Evolutionary conservation across 2,113 vertebrate species (phyloP).

Genomic region (Procapra przewalskii): DNA sequence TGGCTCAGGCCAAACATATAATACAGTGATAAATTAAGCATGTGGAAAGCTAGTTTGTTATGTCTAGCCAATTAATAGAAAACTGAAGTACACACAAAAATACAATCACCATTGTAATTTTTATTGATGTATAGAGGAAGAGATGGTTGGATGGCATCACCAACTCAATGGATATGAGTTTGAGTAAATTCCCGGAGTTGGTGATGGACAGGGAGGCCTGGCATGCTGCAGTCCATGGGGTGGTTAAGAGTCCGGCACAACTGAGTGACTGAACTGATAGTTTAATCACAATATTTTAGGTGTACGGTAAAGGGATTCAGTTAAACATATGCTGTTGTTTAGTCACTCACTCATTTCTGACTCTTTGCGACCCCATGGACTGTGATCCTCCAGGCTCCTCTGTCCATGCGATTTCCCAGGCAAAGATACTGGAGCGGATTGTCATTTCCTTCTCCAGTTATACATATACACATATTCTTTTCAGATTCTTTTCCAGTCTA

Average conservation of each 20-base stretch:
- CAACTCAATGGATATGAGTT: neutral
- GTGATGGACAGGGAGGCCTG: neutral
- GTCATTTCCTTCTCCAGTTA: neutral
- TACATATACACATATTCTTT: neutral
- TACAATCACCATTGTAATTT: neutral
- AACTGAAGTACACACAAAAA: neutral
- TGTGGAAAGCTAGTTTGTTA: neutral
- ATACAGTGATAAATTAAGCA: neutral
- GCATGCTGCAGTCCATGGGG: neutral
- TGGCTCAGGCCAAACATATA: neutral
- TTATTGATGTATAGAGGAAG: neutral
- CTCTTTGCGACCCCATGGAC: neutral
- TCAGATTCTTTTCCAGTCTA: neutral
- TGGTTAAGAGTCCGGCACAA: rapidly evolving
- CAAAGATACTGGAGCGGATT: neutral
- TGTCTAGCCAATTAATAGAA: neutral
- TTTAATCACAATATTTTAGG: neutral
- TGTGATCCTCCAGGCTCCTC: neutral
- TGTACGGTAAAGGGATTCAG: neutral
- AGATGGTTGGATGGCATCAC: neutral
- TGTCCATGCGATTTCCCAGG: neutral
- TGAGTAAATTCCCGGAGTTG: neutral
- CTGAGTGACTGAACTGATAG: neutral
- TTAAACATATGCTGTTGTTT: neutral
- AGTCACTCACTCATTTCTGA: neutral